Conservation (phyloP, 2,797 vertebrate species). For the Gymnoscopelus braueri region DNA sequence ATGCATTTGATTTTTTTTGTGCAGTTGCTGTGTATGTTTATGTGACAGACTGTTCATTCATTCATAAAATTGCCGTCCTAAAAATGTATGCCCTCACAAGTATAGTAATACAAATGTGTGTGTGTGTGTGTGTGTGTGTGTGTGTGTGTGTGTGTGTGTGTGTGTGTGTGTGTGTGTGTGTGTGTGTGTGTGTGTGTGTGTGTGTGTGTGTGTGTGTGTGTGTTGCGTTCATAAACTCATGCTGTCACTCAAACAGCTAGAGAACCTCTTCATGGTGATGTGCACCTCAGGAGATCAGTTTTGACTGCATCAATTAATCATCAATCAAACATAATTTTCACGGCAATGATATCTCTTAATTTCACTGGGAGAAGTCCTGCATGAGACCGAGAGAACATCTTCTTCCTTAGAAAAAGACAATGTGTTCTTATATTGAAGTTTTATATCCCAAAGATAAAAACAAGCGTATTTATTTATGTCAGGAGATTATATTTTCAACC, state of each 20-base stretch:
- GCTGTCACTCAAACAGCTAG: conserved; percentile 66
- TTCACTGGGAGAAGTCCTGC: conserved; percentile 46
- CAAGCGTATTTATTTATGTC: not conserved
- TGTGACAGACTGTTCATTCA: conserved; percentile 29
- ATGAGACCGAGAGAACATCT: conserved; percentile 26
- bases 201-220: not conserved
- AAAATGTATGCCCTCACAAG: too few relatives aligned
- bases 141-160: not conserved
- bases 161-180: conserved; percentile 1
- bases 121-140: not conserved
- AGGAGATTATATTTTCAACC: conserved; percentile 12
- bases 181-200: not conserved
- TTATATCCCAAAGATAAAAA: conserved; percentile 7
- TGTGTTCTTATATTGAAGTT: not conserved
- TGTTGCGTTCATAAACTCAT: conserved; percentile 23
- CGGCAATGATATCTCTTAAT: conserved; percentile 40
- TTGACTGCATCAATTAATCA: conserved; percentile 69
- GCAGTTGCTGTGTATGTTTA: conserved; percentile 3
- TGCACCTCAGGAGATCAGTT: conserved; percentile 57
- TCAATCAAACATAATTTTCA: conserved; percentile 63
- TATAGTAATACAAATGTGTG: not conserved
- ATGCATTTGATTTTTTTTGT: conserved; percentile 31
- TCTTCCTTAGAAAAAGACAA: conserved; percentile 1
- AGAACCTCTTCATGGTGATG: conserved; percentile 45
- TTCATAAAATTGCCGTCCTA: too few relatives aligned